Percentiles rank a stretch among this genome's conserved stretches.
These are phyloP conservation scores for Ceratotherium simum DNA, from an alignment of 2,113 vertebrate species.

Conservation along the genomic window DNA sequence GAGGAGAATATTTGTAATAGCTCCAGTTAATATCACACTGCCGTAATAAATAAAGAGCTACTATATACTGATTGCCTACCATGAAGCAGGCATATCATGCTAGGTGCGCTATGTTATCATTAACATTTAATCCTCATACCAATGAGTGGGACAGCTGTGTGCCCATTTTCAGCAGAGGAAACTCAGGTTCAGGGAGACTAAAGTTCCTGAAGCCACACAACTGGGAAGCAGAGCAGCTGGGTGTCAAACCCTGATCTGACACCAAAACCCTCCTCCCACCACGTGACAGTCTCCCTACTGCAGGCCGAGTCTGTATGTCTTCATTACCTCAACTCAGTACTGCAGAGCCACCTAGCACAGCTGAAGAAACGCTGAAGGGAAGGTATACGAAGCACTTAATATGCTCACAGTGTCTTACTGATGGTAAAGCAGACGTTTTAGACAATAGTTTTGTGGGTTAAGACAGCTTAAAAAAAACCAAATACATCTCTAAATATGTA, in stretches of 20 bases:
- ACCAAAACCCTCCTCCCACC: not conserved
- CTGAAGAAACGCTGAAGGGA: not conserved
- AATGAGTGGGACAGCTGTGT: not conserved
- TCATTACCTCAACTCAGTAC: not conserved
- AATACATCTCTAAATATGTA: not conserved
- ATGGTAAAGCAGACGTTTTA: not conserved
- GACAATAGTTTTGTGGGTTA: not conserved
- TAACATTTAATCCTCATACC: not conserved
- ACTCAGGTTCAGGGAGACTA: not conserved
- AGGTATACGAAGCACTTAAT: not conserved
- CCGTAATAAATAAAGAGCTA: not conserved
- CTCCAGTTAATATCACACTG: not conserved
- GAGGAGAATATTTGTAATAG: not conserved
- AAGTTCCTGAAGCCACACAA: not conserved
- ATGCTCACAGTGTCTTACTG: not conserved
- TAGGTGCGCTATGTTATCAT: too few relatives aligned
- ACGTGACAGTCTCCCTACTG: not conserved
- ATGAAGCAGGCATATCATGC: not conserved
- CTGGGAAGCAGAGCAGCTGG: not conserved
- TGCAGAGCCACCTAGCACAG: not conserved
- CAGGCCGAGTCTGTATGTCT: not conserved
- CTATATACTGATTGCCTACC: not conserved
- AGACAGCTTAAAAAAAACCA: not conserved
- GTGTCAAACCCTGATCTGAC: not conserved
- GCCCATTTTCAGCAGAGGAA: not conserved